phyloP scores from a whole-genome alignment of 1,140 invertebrate genomes.

The Caenorhabditis latens region DNA sequence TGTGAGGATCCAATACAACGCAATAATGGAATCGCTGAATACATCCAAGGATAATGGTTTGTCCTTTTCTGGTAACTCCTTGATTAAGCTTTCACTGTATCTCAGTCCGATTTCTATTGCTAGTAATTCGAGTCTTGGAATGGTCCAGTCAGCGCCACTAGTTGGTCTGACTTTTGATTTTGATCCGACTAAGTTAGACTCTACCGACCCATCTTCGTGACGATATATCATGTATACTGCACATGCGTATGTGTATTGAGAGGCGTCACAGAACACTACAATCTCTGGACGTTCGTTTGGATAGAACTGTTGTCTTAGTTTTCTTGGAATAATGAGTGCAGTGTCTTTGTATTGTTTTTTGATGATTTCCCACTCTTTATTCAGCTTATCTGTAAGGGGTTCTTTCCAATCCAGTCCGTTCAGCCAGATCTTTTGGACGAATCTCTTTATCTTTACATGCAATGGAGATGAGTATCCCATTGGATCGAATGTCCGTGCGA shows the following conservation, averaged over 20 bases:
- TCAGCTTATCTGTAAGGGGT: too few relatives aligned
- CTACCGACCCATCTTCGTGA: neutral
- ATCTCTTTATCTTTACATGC: conserved; percentile 34
- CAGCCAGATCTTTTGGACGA: conserved; percentile 56
- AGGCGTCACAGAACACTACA: neutral
- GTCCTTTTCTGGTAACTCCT: neutral
- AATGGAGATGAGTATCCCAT: conserved; percentile 59
- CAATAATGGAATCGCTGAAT: neutral
- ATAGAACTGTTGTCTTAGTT: neutral
- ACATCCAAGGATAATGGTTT: neutral
- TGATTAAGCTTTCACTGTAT: neutral
- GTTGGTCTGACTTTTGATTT: conserved; percentile 1
- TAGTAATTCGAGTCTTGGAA: conserved; percentile 29
- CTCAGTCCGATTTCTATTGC: neutral
- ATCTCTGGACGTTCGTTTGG: neutral
- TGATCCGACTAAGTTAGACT: neutral
- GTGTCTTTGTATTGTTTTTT: conserved; percentile 8
- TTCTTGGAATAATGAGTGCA: conserved; percentile 11
- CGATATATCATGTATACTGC: neutral
- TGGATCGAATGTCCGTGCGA: conserved; percentile 40
- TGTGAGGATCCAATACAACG: neutral
- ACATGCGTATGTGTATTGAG: neutral
- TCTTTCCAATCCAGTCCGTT: too few relatives aligned
- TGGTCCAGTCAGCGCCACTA: neutral
- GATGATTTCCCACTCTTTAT: too few relatives aligned